Conservation (phyloP, 2,888 invertebrate species). For the Phasia obesa region DNA sequence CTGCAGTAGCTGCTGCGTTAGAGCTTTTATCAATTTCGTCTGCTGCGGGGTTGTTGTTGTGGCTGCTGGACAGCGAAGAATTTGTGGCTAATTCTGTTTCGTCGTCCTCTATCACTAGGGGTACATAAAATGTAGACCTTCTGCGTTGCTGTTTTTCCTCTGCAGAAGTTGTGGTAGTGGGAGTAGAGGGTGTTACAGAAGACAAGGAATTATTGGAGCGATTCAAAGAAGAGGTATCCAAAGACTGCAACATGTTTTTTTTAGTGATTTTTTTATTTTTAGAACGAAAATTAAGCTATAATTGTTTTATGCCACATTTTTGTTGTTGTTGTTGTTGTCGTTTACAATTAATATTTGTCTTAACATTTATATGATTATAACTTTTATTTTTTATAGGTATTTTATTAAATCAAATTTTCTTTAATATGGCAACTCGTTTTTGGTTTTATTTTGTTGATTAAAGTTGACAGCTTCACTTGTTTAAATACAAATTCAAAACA, state of each 20-base stretch:
- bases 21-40: conserved; percentile 59
- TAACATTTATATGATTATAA: background rate
- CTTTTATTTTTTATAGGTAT: background rate
- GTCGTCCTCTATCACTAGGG: conserved; percentile 83
- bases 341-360: background rate
- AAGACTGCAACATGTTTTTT: conserved; percentile 77
- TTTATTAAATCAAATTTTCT: conserved; percentile 11
- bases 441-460: conserved; percentile 6
- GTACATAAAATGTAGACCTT: conserved; percentile 90
- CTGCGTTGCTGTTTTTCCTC: conserved; percentile 85
- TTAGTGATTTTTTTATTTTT: conserved; percentile 2
- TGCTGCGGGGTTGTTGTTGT: background rate
- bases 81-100: conserved; percentile 28
- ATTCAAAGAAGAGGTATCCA: conserved; percentile 71
- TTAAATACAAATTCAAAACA: background rate
- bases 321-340: conserved; percentile 35
- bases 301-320: conserved; percentile 44
- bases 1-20: conserved; percentile 72
- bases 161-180: conserved; percentile 58
- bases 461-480: conserved; percentile 19
- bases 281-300: background rate
- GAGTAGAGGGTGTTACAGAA: conserved; percentile 66
- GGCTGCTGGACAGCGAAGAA: background rate
- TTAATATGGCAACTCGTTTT: conserved; percentile 62
- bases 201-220: conserved; percentile 66